phyloP scores from a whole-genome alignment of 35 echinoderm and acorn worm species.

The Ophiothrix spiculata region DNA sequence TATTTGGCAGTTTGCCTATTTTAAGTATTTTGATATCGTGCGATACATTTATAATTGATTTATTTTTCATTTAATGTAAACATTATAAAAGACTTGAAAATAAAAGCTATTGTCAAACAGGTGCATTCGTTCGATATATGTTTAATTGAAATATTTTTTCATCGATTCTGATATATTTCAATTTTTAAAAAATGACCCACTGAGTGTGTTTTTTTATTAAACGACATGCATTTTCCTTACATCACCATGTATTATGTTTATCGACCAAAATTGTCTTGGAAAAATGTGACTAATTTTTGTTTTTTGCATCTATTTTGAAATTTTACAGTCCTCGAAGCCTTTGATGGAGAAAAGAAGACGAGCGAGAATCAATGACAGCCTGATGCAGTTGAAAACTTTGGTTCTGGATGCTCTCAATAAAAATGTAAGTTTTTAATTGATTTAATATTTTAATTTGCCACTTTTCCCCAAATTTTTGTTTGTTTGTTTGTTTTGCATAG shows the following conservation, averaged over 20 bases:
- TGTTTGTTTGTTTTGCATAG: no score
- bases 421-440: constrained; percentile 99
- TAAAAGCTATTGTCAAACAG: background rate
- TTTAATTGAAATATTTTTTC: background rate
- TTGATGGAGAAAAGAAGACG: constrained; percentile 92
- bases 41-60: constrained; percentile 17
- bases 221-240: background rate
- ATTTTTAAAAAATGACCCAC: no score
- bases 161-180: background rate
- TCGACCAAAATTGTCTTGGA: background rate
- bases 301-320: background rate
- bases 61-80: background rate
- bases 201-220: no score
- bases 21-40: no score
- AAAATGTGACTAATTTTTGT: background rate
- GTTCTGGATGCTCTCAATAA: constrained; percentile 92
- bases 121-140: background rate
- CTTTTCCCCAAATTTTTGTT: no score
- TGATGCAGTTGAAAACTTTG: constrained; percentile 73
- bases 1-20: background rate
- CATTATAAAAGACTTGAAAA: background rate
- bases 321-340: constrained; percentile 82
- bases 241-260: background rate
- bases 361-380: constrained; percentile 93
- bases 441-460: no score